Conservation (phyloP, 2,797 vertebrate species). For the Octomys mimax region DNA sequence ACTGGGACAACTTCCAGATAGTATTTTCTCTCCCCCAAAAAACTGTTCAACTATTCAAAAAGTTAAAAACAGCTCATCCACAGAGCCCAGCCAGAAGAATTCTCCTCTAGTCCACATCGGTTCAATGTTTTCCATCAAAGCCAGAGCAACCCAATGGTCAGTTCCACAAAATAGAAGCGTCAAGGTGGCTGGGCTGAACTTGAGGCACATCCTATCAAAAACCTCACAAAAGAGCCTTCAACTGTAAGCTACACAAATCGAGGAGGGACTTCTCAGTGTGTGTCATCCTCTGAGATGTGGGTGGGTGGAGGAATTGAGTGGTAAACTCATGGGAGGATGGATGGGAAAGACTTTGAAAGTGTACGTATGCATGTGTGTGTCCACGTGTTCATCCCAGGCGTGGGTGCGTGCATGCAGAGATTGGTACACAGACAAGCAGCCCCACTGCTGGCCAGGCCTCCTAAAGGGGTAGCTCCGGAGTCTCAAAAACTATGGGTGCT, state of each 20-base stretch:
- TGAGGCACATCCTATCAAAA: fast-evolving
- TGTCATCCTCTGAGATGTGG: neutral
- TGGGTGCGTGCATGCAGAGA: too few species aligned
- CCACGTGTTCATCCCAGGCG: fast-evolving
- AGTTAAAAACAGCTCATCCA: conserved; percentile 29
- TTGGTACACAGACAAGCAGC: too few species aligned
- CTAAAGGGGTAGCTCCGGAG: neutral
- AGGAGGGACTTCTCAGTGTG: neutral
- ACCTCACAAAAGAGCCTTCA: neutral
- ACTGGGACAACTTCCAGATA: conserved; percentile 54
- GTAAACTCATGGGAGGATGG: neutral
- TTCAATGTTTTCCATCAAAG: neutral
- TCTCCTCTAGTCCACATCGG: neutral
- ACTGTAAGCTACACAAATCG: neutral
- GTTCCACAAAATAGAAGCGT: neutral
- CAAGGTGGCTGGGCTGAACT: neutral
- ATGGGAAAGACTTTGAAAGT: neutral
- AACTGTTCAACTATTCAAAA: conserved; percentile 33
- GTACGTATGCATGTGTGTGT: fast-evolving
- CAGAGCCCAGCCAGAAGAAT: neutral
- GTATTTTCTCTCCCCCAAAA: neutral
- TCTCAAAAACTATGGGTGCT: neutral
- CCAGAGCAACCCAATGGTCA: neutral
- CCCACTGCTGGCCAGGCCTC: neutral
- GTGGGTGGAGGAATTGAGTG: neutral